These are phyloP conservation scores for Trypoxylus dichotomus DNA, from an alignment of 1,140 invertebrate genomes.

Conservation along the genomic window DNA sequence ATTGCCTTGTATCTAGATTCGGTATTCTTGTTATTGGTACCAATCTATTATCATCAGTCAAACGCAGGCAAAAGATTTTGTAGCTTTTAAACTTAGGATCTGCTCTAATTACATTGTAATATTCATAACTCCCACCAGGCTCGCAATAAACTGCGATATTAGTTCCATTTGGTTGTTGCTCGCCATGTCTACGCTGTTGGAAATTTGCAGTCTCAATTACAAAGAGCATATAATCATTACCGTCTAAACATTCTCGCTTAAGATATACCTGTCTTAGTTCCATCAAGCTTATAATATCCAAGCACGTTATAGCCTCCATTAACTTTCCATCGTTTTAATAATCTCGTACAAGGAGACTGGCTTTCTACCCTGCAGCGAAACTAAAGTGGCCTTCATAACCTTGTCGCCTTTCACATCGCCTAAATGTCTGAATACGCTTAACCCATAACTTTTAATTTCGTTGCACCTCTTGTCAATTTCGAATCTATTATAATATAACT, in stretches of 20 bases:
- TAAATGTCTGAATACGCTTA: not conserved
- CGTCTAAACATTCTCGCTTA: not conserved
- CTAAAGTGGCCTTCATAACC: not conserved
- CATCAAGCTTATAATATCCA: too few relatives aligned
- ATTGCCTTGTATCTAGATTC: too few relatives aligned
- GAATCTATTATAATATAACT: not conserved
- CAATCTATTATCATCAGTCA: too few relatives aligned
- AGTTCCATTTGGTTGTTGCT: not conserved
- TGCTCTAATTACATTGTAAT: too few relatives aligned
- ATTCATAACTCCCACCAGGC: too few relatives aligned
- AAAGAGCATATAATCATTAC: not conserved
- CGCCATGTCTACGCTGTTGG: not conserved
- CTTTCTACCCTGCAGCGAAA: too few relatives aligned
- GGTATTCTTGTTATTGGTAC: too few relatives aligned
- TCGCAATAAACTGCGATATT: too few relatives aligned
- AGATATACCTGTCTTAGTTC: not conserved
- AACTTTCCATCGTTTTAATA: not conserved
- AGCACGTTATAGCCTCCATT: not conserved
- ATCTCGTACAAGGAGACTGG: not conserved
- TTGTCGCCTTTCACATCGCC: not conserved
- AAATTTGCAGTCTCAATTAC: not conserved
- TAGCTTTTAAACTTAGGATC: too few relatives aligned
- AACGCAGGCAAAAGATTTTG: too few relatives aligned
- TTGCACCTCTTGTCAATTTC: not conserved
- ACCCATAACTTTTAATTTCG: not conserved